phyloP scores from a whole-genome alignment of 2,888 invertebrate genomes.

The Lithosia quadra region DNA sequence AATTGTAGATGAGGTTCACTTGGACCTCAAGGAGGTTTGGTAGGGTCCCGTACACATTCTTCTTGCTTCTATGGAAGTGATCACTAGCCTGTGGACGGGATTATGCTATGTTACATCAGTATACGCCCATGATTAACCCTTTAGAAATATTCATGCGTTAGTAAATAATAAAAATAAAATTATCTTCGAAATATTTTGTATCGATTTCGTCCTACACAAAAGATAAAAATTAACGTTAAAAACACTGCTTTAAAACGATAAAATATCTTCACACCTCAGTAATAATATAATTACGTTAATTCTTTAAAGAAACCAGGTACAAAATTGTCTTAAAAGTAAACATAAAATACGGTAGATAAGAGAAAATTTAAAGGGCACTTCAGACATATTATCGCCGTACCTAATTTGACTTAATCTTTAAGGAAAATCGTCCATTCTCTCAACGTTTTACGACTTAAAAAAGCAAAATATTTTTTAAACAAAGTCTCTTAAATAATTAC shows the following conservation, averaged over 20 bases:
- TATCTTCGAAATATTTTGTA: no score
- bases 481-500: constrained; percentile 78
- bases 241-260: neutral
- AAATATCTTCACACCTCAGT: neutral
- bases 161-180: no score
- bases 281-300: constrained; percentile 6
- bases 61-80: no score
- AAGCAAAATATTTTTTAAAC: constrained; percentile 60
- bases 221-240: no score
- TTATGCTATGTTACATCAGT: no score
- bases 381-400: constrained; percentile 49
- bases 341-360: constrained; percentile 43
- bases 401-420: constrained; percentile 52
- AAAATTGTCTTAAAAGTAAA: constrained; percentile 22
- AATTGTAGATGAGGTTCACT: no score
- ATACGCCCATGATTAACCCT: no score
- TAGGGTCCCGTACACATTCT: no score
- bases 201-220: no score
- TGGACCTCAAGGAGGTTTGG: no score
- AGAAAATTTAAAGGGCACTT: constrained; percentile 47
- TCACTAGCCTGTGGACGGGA: no score
- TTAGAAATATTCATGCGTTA: no score
- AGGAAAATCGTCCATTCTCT: constrained; percentile 52
- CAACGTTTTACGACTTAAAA: constrained; percentile 63
- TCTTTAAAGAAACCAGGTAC: constrained; percentile 13